Evolutionary conservation across 2,797 vertebrate genomes (phyloP).

Genomic region (Tapera naevia): DNA sequence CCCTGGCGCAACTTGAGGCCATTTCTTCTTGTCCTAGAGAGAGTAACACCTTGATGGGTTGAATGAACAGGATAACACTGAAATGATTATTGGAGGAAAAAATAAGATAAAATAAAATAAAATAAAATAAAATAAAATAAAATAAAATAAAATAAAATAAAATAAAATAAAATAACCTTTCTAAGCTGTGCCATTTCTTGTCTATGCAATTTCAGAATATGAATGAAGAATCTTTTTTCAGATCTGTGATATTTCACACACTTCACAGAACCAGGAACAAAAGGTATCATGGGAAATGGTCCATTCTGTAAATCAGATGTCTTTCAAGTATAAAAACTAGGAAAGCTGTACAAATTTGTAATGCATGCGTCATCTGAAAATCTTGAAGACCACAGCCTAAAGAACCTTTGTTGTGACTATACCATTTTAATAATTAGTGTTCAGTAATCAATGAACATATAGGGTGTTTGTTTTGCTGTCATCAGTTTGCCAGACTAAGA

Average conservation of each 20-base stretch:
- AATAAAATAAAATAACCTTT: neutral
- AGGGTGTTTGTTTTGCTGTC: neutral
- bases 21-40: too few species aligned
- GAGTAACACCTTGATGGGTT: neutral
- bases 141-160: neutral
- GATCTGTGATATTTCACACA: neutral
- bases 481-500: neutral
- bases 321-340: neutral
- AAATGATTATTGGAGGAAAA: neutral
- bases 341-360: fast-evolving
- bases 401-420: neutral
- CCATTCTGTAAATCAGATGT: neutral
- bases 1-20: too few species aligned
- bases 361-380: neutral
- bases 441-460: neutral
- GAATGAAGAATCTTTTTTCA: neutral
- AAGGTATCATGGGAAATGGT: neutral
- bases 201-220: neutral
- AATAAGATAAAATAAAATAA: neutral
- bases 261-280: neutral
- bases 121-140: neutral
- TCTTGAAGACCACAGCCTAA: neutral
- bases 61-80: neutral
- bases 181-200: neutral
- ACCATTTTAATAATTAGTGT: neutral